These are phyloP conservation scores for Lycocorax pyrrhopterus DNA, from an alignment of 2,113 vertebrate species.

Conservation along the genomic window DNA sequence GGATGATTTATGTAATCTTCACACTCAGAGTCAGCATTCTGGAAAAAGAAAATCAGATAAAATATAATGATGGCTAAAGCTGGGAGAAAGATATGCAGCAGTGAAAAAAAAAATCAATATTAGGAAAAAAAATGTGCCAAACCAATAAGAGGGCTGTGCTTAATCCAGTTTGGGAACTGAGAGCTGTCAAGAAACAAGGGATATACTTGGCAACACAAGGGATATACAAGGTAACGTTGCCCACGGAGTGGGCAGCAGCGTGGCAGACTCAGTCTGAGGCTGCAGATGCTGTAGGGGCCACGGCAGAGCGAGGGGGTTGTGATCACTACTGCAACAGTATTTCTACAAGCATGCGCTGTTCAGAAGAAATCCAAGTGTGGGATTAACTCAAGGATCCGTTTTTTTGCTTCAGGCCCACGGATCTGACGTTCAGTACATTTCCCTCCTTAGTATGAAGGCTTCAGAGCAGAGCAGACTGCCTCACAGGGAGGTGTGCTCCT, in stretches of 20 bases:
- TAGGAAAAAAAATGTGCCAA: neutral
- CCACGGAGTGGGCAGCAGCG: rapidly evolving
- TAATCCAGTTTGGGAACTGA: neutral
- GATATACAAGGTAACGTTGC: neutral
- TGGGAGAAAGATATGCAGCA: neutral
- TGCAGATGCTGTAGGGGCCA: neutral
- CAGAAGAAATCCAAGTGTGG: neutral
- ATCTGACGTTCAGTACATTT: neutral
- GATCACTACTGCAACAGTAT: neutral
- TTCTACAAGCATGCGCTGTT: neutral
- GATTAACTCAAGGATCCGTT: neutral
- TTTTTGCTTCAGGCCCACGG: neutral
- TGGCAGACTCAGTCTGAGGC: neutral
- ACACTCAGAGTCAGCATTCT: neutral
- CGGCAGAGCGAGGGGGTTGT: rapidly evolving
- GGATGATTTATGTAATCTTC: neutral
- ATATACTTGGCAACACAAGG: neutral
- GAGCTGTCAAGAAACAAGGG: neutral
- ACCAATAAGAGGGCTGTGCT: neutral
- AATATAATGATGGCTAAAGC: neutral
- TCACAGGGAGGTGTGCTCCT: neutral
- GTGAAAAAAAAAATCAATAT: neutral
- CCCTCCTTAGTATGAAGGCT: neutral
- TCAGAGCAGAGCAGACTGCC: neutral
- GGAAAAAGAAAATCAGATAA: neutral